Evolutionary conservation across 2,113 vertebrate species (phyloP).

Genomic region (Melanerpes aurifrons): DNA sequence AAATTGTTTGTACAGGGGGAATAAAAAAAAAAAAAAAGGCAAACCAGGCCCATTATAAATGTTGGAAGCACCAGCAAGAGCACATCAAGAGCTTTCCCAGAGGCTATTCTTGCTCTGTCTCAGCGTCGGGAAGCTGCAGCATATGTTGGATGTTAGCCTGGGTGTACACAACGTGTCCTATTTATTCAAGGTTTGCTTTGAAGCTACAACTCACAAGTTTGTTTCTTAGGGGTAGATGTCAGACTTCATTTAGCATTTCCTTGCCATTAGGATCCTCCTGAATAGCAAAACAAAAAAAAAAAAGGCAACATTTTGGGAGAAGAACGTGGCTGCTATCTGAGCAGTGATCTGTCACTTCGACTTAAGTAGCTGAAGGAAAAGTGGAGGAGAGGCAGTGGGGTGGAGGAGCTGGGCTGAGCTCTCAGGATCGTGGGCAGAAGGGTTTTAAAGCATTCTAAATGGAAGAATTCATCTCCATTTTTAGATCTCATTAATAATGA

Average conservation of each 20-base stretch:
- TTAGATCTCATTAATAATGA: too few relatives aligned
- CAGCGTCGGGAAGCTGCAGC: slow-evolving; percentile 89
- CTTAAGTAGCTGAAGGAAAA: slow-evolving; percentile 84
- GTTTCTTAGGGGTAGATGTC: slow-evolving; percentile 99
- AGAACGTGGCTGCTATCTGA: slow-evolving; percentile 87
- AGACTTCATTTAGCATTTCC: slow-evolving; percentile 94
- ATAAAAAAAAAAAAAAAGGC: background rate
- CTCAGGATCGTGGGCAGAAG: slow-evolving; percentile 24
- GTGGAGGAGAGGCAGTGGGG: slow-evolving; percentile 68
- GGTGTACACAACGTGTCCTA: slow-evolving; percentile 96
- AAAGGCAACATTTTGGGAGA: slow-evolving; percentile 82
- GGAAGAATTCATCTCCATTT: slow-evolving; percentile 51
- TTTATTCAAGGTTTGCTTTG: slow-evolving; percentile 94
- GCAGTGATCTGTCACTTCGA: slow-evolving; percentile 92
- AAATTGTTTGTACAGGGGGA: slow-evolving; percentile 35
- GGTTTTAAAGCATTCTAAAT: slow-evolving; percentile 15
- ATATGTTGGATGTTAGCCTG: slow-evolving; percentile 99
- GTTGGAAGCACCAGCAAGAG: slow-evolving; percentile 75
- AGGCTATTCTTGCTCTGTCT: slow-evolving; percentile 86
- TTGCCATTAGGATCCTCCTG: slow-evolving; percentile 90
- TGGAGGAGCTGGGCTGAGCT: slow-evolving; percentile 49
- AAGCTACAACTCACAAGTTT: slow-evolving; percentile 95
- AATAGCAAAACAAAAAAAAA: slow-evolving; percentile 81
- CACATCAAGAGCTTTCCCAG: slow-evolving; percentile 82
- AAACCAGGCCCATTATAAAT: slow-evolving; percentile 1